Evolutionary conservation across 2,113 vertebrate species (phyloP), one percentile per base, ranked within the genome.

Genomic region (Xiphorhynchus elegans): DNA sequence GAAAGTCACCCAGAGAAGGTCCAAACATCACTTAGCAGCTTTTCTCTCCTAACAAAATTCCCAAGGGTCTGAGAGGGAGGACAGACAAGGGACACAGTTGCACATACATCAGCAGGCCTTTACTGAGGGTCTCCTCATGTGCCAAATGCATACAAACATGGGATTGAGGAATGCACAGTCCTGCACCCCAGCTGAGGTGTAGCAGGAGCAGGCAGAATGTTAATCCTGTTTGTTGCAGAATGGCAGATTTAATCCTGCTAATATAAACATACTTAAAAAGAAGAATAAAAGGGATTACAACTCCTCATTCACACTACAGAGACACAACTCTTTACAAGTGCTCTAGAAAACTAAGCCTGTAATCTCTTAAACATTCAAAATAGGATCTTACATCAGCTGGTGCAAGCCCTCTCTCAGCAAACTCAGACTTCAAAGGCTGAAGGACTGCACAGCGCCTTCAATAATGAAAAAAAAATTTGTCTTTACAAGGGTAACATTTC

Each of bases 81-180:
- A 60, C 0, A 0, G 29, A 81, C 0, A 3, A 89, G 49, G 25
- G 28, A 24, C 37, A 53, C 7, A 64, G 53, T 28, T 64, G 20
- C 62, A 69, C 42, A 26, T 24, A 23, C 14, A 56, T 21, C 56
- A 60, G n/a, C 73, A 60, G 14, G 14, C 56, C 52, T 33, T 60
- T 23, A 13, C 18, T 42, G 16, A 1, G 31, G 20, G 13, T 60
- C 50, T 35, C 42, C 9, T 53, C 33, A 26, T 2, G 1, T 21
- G 17, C 35, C 39, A 74, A 70, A 55, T 17, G 29, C 35, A 28
- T 4, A 15, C 3, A 72, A 56, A 76, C 0, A 1, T 4, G 23
- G 25, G 12, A 52, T 76, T 53, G 42, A 74, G 19, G 47, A 87
- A 84, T 11, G 69, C 14, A 37, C 12, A 10, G 42, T 81, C 29